Base-by-base conservation (phyloP, 2,888 invertebrate species). In the Dendrolimus pini region DNA sequence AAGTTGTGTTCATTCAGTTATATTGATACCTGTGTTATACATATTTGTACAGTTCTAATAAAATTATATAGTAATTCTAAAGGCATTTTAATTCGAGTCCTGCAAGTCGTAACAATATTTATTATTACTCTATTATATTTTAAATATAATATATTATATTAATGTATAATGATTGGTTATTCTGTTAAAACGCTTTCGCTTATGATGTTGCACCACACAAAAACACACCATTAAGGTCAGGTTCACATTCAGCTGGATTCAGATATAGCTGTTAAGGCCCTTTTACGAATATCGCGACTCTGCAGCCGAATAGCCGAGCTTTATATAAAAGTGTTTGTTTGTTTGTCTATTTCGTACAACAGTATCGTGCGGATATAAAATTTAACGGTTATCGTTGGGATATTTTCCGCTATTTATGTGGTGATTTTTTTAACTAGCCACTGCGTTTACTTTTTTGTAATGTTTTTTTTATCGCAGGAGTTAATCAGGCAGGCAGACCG, bases 171-270 rank as follows among this genome's bases (percentile, higher is more conserved):
- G 30, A 30, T 30, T 30, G 30, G 3, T 30, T 30, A 30, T 30
- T 6, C 3, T 30, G 30, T 30, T 30, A 30, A 54, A 14, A 14
- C 72, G 72, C 73, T 65, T 7, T 12, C 41, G 56, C 71, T 54
- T 59, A 9, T 59, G n/a, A 10, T 52, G 67, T 62, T 52, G 52
- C 3, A 8, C 68, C 73, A 68, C 41, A n/a, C 62, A 59, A 61
- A 65, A 65, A 60, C 70, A 62, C 68, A 71, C 78, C 76, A 77
- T 78, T 78, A 79, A 77, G 75, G 69, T 77, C 77, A 77, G 77
- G 79, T 80, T 79, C 77, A 82, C 82, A 83, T 78, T 81, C 83
- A 83, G 79, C 82, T 78, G 83, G 78, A 78, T 83, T 82, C 77
- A 79, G 80, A 82, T 83, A 79, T 77, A 77, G 82, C 82, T 70